Percentiles rank a stretch among this genome's conserved stretches.
phyloP scores from a whole-genome alignment of 2,888 invertebrate genomes.

The Pogonocherus hispidulus region DNA sequence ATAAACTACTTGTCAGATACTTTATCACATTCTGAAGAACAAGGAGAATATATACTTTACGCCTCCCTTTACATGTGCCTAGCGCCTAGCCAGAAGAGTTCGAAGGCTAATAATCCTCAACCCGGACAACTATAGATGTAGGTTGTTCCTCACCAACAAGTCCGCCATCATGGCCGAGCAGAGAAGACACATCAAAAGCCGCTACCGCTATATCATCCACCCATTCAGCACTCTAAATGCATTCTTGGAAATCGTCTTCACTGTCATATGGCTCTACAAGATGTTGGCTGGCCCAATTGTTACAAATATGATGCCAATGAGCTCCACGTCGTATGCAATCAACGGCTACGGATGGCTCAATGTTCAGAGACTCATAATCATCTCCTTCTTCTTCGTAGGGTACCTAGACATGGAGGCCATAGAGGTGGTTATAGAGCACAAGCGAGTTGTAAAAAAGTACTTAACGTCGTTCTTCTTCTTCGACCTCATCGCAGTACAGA shows the following conservation, averaged over 20 bases:
- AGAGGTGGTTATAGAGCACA: conserved; percentile 44
- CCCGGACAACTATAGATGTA: conserved; percentile 15
- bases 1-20: too few species aligned
- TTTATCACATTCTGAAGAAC: too few species aligned
- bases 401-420: conserved; percentile 40
- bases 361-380: neutral
- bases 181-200: conserved; percentile 28
- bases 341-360: neutral
- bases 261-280: neutral
- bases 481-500: conserved; percentile 24
- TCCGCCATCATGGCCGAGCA: conserved; percentile 22
- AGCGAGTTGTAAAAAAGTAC: conserved; percentile 39
- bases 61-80: too few species aligned
- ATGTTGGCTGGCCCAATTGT: neutral
- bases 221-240: conserved; percentile 38
- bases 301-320: neutral
- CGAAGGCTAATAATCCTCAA: conserved; percentile 21
- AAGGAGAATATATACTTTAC: too few species aligned
- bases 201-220: conserved; percentile 34
- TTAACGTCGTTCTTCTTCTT: conserved; percentile 47
- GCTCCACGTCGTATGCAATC: neutral
- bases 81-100: conserved; percentile 3
- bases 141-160: conserved; percentile 28
- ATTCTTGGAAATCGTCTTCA: conserved; percentile 22
- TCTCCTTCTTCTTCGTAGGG: conserved; percentile 45